phyloP scores from a whole-genome alignment of 37 sponge, comb jelly and placozoan genomes.

The Sycon ciliatum region DNA sequence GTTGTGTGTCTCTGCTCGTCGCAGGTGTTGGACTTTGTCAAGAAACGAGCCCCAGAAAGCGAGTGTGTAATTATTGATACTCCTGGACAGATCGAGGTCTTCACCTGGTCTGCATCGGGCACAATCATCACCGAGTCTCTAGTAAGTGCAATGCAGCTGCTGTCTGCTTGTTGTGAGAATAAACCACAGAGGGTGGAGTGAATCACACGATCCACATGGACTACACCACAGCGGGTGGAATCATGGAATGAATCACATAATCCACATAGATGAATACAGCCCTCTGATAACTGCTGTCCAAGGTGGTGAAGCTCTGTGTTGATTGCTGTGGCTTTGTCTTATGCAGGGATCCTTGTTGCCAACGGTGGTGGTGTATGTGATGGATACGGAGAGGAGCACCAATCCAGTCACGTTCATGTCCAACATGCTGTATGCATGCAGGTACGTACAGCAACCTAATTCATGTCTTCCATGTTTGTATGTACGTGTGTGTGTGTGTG shows the following conservation, averaged over 20 bases:
- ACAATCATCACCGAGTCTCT: conserved; percentile 87
- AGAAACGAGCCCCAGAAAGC: conserved; percentile 45
- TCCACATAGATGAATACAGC: no score
- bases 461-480: no score
- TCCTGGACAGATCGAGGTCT: conserved; percentile 97
- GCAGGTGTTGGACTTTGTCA: conserved; percentile 64
- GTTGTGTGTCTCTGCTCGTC: no score
- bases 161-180: no score
- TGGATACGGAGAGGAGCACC: conserved; percentile 81
- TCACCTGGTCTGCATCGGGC: conserved; percentile 97
- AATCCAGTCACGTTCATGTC: conserved; percentile 95
- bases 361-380: conserved; percentile 86
- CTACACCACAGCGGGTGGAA: no score
- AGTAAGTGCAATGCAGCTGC: no score
- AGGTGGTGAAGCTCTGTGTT: background rate
- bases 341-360: conserved; percentile 66
- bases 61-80: conserved; percentile 81
- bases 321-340: background rate
- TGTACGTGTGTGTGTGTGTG: no score
- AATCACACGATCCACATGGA: no score
- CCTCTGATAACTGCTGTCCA: background rate
- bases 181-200: no score
- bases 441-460: no score
- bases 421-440: conserved; percentile 97
- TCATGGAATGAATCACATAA: no score